Evolutionary conservation across 2,113 vertebrate genomes (phyloP), one percentile per base, ranked within the genome.

Genomic region (Tyto alba): DNA sequence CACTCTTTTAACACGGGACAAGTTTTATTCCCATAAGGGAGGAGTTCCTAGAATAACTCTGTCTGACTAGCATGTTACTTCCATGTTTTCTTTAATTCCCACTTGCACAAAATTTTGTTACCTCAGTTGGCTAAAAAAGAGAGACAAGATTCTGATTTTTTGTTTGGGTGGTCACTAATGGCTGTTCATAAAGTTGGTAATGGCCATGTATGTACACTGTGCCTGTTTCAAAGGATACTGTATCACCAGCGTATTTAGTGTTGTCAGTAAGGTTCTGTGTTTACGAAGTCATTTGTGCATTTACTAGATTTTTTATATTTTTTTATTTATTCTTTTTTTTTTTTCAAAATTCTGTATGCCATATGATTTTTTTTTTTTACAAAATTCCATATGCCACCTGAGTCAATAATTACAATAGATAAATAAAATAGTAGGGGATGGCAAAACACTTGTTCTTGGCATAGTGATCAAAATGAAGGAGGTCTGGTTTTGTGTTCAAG

Each of bases 171-270:
- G 7, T n/a, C 16, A n/a, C 34, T 30, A 55, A 25, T 67, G 26
- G 9, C 3, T 64, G 7, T 14, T 73, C 3, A 22, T 85, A 30
- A 90, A 76, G 4, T 3, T 66, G 38, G 13, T 0, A 3, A 36
- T 45, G 19, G 3, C 7, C 20, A 21, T 32, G 16, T 4, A 36
- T 5, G 1, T 29, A 23, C 0, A 0, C 9, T 56, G 36, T 25
- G 9, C 2, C 8, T 68, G 3, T 48, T 75, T 60, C 30, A 79
- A 67, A 85, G 2, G 9, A 26, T 16, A 9, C 4, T 67, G 11
- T 32, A 16, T 68, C 36, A 63, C 4, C 11, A 52, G 2, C 26
- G 4, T 29, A 8, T 53, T 78, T 30, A 56, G 15, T 52, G 47
- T 23, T 15, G 16, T 66, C 38, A 32, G 4, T 27, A 34, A 81